Base-by-base conservation (phyloP, 2,113 vertebrate genomes). In the Oxyruncus cristatus region DNA sequence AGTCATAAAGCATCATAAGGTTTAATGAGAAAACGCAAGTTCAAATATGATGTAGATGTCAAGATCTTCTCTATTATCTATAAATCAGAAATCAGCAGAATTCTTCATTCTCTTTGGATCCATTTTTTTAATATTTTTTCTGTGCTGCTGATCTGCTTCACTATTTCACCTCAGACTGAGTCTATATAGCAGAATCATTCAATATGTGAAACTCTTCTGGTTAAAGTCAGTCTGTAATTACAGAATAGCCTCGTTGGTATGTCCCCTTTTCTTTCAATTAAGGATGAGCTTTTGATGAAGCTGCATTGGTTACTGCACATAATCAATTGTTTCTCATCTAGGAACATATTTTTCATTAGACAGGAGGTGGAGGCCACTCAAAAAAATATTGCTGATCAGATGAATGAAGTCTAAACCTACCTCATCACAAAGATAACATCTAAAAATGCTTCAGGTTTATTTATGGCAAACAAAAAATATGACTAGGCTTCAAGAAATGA, bases 401-500 rank as follows among this genome's bases (percentile, higher is more conserved):
- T 93, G 90, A 86, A 91, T 27, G 22, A 90, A 92, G 88, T 47
- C 53, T 76, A 95, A 94, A 92, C 88, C 85, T 89, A 88, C 89
- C 94, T 95, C 93, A 94, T 97, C 94, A 95, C 73, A 85, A 70
- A 95, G 82, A 94, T 68, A 91, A n/a, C 78, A 95, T 93, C 58
- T 78, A 44, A 92, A 96, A 93, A 83, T 61, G 52, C 23, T 85
- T 70, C 85, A 89, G 52, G 83, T 89, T 96, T 97, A 94, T 93
- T 97, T 97, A 96, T 91, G 91, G 63, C 59, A 84, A 88, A 92
- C 58, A 92, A 94, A 88, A 95, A 94, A 88, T 95, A 97, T 92
- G 92, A 84, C 44, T 89, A 74, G 91, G 77, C 95, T 95, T 97
- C 94, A 98, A 98, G 96, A 97, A 96, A 96, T 92, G 88, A 97